phyloP scores from a whole-genome alignment of 2,888 invertebrate species.

The Drepana falcataria region DNA sequence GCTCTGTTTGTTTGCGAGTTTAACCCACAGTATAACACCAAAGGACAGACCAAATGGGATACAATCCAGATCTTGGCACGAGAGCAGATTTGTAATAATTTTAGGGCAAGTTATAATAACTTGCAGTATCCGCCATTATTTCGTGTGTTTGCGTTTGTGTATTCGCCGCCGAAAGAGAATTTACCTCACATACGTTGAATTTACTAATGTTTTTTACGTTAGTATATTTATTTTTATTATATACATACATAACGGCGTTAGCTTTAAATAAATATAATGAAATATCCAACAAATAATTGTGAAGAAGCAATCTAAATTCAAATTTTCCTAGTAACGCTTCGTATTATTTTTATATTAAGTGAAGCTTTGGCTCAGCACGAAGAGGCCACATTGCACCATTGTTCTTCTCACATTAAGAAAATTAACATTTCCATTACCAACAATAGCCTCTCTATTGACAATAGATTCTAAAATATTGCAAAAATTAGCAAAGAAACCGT shows the following conservation, averaged over 20 bases:
- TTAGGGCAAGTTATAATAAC: neutral
- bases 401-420: neutral
- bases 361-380: too few species aligned
- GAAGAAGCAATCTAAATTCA: too few species aligned
- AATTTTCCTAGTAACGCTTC: too few species aligned
- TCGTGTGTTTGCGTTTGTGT: neutral
- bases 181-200: neutral
- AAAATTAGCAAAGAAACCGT: neutral
- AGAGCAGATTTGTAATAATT: neutral
- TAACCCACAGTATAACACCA: neutral
- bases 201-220: too few species aligned
- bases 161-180: neutral
- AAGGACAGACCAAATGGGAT: neutral
- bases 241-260: too few species aligned
- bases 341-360: too few species aligned
- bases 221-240: too few species aligned
- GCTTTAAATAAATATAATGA: too few species aligned
- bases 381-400: neutral
- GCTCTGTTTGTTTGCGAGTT: neutral
- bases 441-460: neutral
- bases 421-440: neutral
- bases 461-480: neutral
- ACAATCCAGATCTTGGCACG: neutral
- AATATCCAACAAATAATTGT: too few species aligned
- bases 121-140: neutral